Evolutionary conservation across 2,113 vertebrate species (phyloP), one percentile per base, ranked within the genome.

Genomic region (Nettapus auritus): DNA sequence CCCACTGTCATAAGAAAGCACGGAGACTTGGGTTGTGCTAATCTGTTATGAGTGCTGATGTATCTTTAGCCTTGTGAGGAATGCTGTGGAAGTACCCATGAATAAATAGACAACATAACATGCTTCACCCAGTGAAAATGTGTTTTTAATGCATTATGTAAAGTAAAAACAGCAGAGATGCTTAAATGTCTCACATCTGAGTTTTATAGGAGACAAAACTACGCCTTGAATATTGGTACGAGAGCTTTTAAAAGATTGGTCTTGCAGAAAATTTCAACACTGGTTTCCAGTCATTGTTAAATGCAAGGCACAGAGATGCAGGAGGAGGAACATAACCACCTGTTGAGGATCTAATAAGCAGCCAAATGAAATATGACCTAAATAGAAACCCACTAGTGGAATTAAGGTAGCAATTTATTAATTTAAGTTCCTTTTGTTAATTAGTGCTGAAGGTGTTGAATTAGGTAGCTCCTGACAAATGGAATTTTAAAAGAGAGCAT

Each of bases 341-440:
- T 59, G 64, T 80, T 92, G 68, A 69, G 77, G 44, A n/a, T 44
- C 34, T 91, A 79, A 53, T 80, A 53, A 92, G 78, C 36, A 50
- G 83, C 91, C 50, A 5, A 76, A 55, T 50, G 89, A 84, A 89
- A 62, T 75, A 82, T 86, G 91, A 89, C 67, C 84, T 94, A 69
- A 59, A 71, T 79, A 86, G 62, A 66, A 66, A 93, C 60, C 71
- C 77, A 22, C 48, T 75, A 13, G 62, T 62, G 60, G 63, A 89
- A 91, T 84, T 81, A 76, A 60, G 21, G 9, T 36, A 85, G 56
- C n/a, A 11, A 42, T 63, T 40, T 52, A 55, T 60, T 86, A 67
- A 82, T 85, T 13, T 84, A 53, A 92, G 33, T 86, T 69, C 66
- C 73, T 76, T 82, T 69, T 73, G 76, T 79, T 94, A 75, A 29